Percentiles rank a stretch among this genome's conserved stretches.
Conservation (phyloP, 2,797 vertebrate species). For the Hyperoplus immaculatus region DNA sequence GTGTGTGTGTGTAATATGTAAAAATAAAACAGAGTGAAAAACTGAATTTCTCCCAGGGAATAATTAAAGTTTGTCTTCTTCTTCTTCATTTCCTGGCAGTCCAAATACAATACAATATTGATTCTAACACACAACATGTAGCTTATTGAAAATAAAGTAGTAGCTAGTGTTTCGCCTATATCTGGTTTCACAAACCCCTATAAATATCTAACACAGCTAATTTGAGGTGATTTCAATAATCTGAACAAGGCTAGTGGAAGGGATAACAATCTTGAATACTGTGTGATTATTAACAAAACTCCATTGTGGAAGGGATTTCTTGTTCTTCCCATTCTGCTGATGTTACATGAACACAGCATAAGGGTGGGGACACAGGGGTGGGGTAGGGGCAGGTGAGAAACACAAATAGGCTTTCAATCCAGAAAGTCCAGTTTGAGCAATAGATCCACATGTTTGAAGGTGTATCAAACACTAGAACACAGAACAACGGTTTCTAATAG, state of each 20-base stretch:
- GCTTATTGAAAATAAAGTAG: neutral
- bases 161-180: too few relatives aligned
- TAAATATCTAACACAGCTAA: neutral
- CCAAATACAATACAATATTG: neutral
- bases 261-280: neutral
- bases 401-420: neutral
- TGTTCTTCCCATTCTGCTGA: neutral
- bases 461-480: neutral
- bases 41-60: neutral
- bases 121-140: neutral
- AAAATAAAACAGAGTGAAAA: neutral
- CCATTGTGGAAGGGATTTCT: too few relatives aligned
- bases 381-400: constrained; percentile 23
- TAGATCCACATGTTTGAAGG: neutral
- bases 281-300: neutral
- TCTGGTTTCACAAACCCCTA: neutral
- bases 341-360: neutral
- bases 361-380: constrained; percentile 7
- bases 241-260: neutral
- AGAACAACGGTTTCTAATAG: neutral
- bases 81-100: neutral
- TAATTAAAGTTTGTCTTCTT: too few relatives aligned
- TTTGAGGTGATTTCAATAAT: neutral
- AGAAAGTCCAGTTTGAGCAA: constrained; percentile 3
- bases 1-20: too few relatives aligned